These are phyloP conservation scores for Neocrepidodera transversa DNA, from an alignment of 2,888 invertebrate genomes.

Conservation along the genomic window DNA sequence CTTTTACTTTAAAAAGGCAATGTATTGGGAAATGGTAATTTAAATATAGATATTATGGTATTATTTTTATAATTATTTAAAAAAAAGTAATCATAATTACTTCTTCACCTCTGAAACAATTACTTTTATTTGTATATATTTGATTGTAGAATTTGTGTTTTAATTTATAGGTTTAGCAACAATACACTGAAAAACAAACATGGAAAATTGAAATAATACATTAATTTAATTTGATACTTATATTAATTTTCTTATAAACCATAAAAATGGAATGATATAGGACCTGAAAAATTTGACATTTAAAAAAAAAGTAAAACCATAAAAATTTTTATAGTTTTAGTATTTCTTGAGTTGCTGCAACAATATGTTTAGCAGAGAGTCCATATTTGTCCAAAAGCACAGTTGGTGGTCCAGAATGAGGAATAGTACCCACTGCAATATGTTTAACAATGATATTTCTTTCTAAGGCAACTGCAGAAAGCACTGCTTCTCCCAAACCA, in stretches of 20 bases:
- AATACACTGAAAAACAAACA: no score
- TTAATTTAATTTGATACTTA: no score
- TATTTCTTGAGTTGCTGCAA: conserved; percentile 71
- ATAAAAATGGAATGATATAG: conserved; percentile 25
- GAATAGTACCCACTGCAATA: conserved; percentile 82
- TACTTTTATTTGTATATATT: no score
- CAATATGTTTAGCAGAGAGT: conserved; percentile 83
- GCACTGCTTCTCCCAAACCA: conserved; percentile 95
- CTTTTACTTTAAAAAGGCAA: no score
- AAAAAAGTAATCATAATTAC: no score
- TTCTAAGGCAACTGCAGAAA: conserved; percentile 77
- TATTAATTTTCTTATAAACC: conserved; percentile 15
- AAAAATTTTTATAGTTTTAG: conserved; percentile 60
- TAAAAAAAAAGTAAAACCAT: neutral
- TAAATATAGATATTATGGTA: no score
- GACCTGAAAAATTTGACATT: conserved; percentile 2
- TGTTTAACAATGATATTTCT: conserved; percentile 77
- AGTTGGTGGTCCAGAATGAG: conserved; percentile 90
- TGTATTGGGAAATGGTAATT: no score
- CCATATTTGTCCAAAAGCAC: conserved; percentile 89
- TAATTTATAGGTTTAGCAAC: no score
- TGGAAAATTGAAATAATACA: no score
- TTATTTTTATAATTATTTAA: no score
- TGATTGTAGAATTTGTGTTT: no score
- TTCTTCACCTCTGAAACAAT: no score